phyloP scores from a whole-genome alignment of 2,888 invertebrate species.

The Agriotes lineatus region DNA sequence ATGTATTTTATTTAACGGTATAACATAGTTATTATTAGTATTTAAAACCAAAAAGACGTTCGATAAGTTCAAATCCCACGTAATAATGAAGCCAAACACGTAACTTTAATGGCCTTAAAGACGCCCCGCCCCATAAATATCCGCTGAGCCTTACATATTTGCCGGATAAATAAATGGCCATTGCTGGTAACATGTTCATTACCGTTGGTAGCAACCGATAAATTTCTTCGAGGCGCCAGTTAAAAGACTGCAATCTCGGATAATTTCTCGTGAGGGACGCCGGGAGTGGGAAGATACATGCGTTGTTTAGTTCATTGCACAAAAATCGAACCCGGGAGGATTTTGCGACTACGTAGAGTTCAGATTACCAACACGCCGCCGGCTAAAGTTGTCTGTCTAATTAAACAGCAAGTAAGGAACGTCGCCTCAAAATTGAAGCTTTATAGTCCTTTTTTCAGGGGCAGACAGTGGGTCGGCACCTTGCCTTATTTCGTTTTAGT shows the following conservation, averaged over 20 bases:
- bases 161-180: conserved; percentile 35
- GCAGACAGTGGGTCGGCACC: no score
- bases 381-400: conserved; percentile 22
- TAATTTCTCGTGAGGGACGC: conserved; percentile 36
- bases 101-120: conserved; percentile 20
- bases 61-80: neutral
- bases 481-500: no score
- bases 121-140: conserved; percentile 21
- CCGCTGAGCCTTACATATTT: conserved; percentile 19
- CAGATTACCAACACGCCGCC: conserved; percentile 6
- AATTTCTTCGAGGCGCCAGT: conserved; percentile 47
- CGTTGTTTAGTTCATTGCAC: conserved; percentile 30
- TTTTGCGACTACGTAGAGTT: neutral
- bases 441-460: neutral
- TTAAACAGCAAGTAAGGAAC: conserved; percentile 23
- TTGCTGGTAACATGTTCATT: conserved; percentile 50
- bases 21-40: no score
- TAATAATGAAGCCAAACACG: neutral
- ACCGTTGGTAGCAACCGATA: conserved; percentile 48
- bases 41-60: no score
- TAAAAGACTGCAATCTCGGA: conserved; percentile 50
- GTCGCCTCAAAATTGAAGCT: conserved; percentile 5
- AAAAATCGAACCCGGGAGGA: conserved; percentile 43
- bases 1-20: no score
- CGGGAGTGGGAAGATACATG: conserved; percentile 31